Evolutionary conservation across 2,797 vertebrate species (phyloP).

Genomic region (Protonibea diacanthus): DNA sequence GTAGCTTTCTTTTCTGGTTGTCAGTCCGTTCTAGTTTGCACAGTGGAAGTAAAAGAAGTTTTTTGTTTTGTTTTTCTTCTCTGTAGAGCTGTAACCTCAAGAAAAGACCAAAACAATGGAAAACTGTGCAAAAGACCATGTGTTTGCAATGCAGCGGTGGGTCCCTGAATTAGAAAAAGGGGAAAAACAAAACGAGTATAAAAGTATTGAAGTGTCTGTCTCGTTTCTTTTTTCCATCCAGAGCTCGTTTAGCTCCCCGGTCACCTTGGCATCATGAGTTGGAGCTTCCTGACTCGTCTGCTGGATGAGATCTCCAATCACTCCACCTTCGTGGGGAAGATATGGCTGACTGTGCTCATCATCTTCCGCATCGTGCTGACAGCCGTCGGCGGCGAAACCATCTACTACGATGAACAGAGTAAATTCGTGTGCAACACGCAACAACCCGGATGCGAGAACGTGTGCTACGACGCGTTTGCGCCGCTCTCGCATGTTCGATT

Average conservation of each 20-base stretch:
- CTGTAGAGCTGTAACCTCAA: conserved; percentile 2
- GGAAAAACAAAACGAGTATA: neutral
- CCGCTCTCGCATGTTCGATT: conserved; percentile 93
- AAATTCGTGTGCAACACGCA: conserved; percentile 93
- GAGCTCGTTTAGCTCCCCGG: conserved; percentile 57
- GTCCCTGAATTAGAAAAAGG: neutral
- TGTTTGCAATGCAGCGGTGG: neutral
- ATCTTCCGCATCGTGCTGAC: conserved; percentile 94
- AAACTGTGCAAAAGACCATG: neutral
- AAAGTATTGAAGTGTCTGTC: neutral
- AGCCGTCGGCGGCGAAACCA: conserved; percentile 91
- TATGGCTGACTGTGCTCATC: conserved; percentile 92
- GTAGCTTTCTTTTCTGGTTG: neutral
- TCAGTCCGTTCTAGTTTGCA: neutral
- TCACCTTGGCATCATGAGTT: conserved; percentile 88
- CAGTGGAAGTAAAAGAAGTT: neutral
- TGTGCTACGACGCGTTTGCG: conserved; percentile 92
- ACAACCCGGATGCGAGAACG: conserved; percentile 93
- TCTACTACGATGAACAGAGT: conserved; percentile 95
- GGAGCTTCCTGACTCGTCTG: conserved; percentile 92
- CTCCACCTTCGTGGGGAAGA: conserved; percentile 93
- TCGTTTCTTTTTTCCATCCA: conserved; percentile 18
- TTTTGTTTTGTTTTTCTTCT: neutral
- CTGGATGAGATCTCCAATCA: conserved; percentile 95
- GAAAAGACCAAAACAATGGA: conserved; percentile 1